Conservation (phyloP, 2,888 invertebrate genomes). For the Hybos culiciformis region DNA sequence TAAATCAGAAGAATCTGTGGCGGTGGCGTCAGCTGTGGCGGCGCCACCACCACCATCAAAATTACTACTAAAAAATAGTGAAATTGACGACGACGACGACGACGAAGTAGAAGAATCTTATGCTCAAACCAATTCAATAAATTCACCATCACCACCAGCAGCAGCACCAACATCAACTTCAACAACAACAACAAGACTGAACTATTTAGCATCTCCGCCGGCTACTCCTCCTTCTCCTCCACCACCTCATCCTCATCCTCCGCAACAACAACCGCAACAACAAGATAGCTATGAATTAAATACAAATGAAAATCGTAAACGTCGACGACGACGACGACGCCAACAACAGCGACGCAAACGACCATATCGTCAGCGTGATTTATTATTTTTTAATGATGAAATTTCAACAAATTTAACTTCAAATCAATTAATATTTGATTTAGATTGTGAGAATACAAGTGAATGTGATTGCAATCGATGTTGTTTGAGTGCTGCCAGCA, state of each 20-base stretch:
- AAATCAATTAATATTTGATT: background rate
- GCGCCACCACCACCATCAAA: background rate
- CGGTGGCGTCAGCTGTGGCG: conserved; percentile 14
- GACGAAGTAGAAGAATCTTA: background rate
- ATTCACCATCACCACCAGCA: no score
- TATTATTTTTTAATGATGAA: background rate
- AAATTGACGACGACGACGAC: background rate
- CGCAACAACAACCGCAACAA: no score
- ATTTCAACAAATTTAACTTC: background rate
- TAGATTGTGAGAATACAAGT: conserved; percentile 1
- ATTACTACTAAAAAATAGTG: conserved; percentile 6
- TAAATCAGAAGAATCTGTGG: conserved; percentile 19
- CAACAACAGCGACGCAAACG: no score
- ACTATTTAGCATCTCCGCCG: no score
- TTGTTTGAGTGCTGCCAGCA: conserved; percentile 6
- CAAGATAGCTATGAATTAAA: background rate
- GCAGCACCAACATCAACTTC: no score
- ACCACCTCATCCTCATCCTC: no score
- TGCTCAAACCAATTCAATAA: background rate
- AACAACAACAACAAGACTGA: no score
- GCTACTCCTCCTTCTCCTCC: no score
- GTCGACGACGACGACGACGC: no score
- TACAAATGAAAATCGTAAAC: no score
- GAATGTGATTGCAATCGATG: conserved; percentile 7
- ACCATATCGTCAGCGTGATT: no score